phyloP scores from a whole-genome alignment of 30 jellyfish, hydroid and myxozoan species.

The Hydractinia echinata region DNA sequence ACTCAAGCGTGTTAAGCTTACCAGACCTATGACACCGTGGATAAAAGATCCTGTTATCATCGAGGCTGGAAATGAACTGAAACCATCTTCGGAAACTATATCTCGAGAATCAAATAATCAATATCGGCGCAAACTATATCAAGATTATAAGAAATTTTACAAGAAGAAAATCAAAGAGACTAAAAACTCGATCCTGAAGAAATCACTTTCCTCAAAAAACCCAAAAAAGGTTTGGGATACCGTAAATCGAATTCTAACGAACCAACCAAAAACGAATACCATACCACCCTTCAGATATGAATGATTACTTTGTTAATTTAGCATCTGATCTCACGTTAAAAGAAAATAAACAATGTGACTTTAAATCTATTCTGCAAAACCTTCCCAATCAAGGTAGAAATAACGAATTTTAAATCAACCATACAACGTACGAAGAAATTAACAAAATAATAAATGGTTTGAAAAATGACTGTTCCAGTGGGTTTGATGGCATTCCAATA shows the following conservation, averaged over 20 bases:
- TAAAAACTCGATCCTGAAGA: background rate
- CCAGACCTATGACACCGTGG: too few species aligned
- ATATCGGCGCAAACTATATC: background rate
- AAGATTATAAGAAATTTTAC: background rate
- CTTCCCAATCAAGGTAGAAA: too few species aligned
- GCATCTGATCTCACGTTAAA: conserved; percentile 8
- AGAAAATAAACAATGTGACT: conserved; percentile 20
- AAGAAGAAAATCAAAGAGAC: conserved; percentile 20
- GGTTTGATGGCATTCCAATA: too few species aligned
- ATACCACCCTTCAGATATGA: conserved; percentile 27
- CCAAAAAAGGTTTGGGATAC: too few species aligned
- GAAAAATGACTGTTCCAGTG: too few species aligned
- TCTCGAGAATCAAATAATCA: background rate
- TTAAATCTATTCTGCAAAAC: too few species aligned
- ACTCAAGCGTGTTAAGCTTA: too few species aligned
- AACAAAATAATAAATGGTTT: too few species aligned
- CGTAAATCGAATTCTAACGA: background rate
- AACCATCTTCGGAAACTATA: background rate
- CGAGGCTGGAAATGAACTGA: too few species aligned
- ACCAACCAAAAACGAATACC: background rate
- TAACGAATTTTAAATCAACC: too few species aligned
- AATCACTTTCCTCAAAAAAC: background rate
- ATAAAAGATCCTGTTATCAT: too few species aligned
- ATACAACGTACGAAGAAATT: too few species aligned
- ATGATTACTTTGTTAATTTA: conserved; percentile 10